Percentiles rank a stretch among this genome's conserved stretches.
Evolutionary conservation across 2,888 invertebrate species (phyloP).

Genomic region (Drosophila buzzatii): DNA sequence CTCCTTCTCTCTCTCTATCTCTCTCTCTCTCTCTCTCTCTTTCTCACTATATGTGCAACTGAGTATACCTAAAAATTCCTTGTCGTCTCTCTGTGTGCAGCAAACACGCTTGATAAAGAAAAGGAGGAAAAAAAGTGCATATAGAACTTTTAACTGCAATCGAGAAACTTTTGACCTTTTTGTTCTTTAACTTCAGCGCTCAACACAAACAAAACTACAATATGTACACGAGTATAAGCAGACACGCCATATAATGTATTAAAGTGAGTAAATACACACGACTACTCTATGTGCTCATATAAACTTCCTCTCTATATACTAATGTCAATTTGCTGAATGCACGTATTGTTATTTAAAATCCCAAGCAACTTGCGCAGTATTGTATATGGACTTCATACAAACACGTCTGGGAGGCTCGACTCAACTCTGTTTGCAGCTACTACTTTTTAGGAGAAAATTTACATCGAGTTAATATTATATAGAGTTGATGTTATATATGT

Average conservation of each 20-base stretch:
- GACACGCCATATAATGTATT: slow-evolving; percentile 15
- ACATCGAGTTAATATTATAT: too few relatives aligned
- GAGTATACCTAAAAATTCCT: slow-evolving; percentile 29
- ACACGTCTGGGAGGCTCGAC: background rate
- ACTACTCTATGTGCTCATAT: slow-evolving; percentile 13
- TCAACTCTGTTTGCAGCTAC: slow-evolving; percentile 16
- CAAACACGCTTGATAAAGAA: slow-evolving; percentile 74
- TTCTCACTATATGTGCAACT: slow-evolving; percentile 5
- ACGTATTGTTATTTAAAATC: slow-evolving; percentile 60
- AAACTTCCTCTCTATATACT: slow-evolving; percentile 63
- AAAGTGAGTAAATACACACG: slow-evolving; percentile 1
- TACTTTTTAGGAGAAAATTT: background rate
- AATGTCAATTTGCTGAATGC: slow-evolving; percentile 49
- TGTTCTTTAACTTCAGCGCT: slow-evolving; percentile 52
- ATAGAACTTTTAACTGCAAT: slow-evolving; percentile 72
- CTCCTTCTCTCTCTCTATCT: slow-evolving; percentile 1
- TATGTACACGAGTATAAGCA: slow-evolving; percentile 9
- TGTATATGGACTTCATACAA: background rate
- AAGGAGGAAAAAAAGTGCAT: slow-evolving; percentile 43
- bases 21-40: background rate
- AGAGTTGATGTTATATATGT: too few relatives aligned
- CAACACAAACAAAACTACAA: slow-evolving; percentile 27
- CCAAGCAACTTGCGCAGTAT: slow-evolving; percentile 35
- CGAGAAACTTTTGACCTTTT: slow-evolving; percentile 81
- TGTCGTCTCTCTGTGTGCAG: slow-evolving; percentile 38